Evolutionary conservation across 1,140 invertebrate species (phyloP).

Genomic region (Xylocopa sonorina): DNA sequence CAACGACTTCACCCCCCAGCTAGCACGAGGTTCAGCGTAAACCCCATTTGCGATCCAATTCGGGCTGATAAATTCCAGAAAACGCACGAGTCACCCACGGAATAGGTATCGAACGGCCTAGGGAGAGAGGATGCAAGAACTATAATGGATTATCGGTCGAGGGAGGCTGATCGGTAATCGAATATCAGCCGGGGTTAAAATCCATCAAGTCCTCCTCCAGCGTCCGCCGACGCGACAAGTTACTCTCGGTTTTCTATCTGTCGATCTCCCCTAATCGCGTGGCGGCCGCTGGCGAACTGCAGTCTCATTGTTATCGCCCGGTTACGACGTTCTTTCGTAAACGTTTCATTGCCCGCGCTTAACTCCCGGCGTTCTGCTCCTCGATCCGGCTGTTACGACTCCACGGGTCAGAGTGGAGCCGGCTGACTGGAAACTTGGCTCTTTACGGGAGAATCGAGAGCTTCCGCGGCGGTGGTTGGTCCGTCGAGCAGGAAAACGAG

Average conservation of each 20-base stretch:
- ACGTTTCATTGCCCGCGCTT: not conserved
- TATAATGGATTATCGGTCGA: conserved; percentile 77
- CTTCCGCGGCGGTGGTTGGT: not conserved
- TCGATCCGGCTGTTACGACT: not conserved
- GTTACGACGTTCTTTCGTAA: not conserved
- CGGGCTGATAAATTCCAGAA: conserved; percentile 76
- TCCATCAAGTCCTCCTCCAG: conserved; percentile 73
- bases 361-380: no score
- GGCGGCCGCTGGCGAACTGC: not conserved
- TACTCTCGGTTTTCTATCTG: conserved; percentile 21
- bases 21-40: conserved; percentile 66
- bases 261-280: not conserved
- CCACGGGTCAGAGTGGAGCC: no score
- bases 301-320: conserved; percentile 13
- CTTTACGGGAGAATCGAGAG: conserved; percentile 44
- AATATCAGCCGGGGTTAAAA: conserved; percentile 79
- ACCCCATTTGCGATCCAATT: conserved; percentile 74
- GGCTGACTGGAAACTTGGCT: conserved; percentile 42
- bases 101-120: conserved; percentile 44
- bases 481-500: conserved; percentile 36
- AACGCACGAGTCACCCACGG: conserved; percentile 69
- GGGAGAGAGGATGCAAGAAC: conserved; percentile 72
- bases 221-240: conserved; percentile 42
- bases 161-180: conserved; percentile 74
- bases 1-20: conserved; percentile 42